Evolutionary conservation across 2,888 invertebrate genomes (phyloP), one percentile per base, ranked within the genome.

Genomic region (Chymomyza caudatula): DNA sequence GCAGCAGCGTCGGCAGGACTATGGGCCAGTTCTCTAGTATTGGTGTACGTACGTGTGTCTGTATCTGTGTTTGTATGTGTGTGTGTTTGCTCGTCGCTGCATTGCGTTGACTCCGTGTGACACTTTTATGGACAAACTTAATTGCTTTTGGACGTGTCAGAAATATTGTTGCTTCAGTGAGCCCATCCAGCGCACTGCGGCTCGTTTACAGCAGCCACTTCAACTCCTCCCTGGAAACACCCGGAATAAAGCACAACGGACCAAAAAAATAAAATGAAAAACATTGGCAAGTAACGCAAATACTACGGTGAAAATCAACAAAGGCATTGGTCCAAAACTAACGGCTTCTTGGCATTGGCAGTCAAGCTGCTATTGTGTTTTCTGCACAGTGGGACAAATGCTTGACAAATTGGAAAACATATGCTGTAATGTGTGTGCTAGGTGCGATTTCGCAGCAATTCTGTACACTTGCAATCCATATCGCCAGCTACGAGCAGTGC

Each of bases 91-190:
- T 47, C 13, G 3, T n/a, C 37, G 20, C 64, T 63, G 69, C 73
- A 73, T 63, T 73, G 73, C 73, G 73, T 73, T 73, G 73, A 73
- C 73, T 71, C 71, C 60, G 69, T 73, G 66, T 68, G 73, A 73
- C 73, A 73, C 73, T 73, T 73, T 73, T 73, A 73, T 73, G 73
- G 73, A 78, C 70, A 84, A 81, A 81, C 74, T 78, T 84, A 84
- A 79, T 84, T 79, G 83, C 75, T 75, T 77, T 73, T 59, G 80
- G 69, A 77, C 85, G 73, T 77, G 80, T 66, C 77, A 67, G 65
- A 79, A 67, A 77, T 74, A 70, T 63, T 62, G 61, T 67, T 52
- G 63, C 55, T 52, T 64, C 42, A 61, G 53, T 47, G 47, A 47
- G 47, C 19, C 47, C 15, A 47, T 6, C 47, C 47, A 15, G 15